Evolutionary conservation across 1,140 invertebrate genomes (phyloP), one percentile per base, ranked within the genome.

Genomic region (Habropoda laboriosa): DNA sequence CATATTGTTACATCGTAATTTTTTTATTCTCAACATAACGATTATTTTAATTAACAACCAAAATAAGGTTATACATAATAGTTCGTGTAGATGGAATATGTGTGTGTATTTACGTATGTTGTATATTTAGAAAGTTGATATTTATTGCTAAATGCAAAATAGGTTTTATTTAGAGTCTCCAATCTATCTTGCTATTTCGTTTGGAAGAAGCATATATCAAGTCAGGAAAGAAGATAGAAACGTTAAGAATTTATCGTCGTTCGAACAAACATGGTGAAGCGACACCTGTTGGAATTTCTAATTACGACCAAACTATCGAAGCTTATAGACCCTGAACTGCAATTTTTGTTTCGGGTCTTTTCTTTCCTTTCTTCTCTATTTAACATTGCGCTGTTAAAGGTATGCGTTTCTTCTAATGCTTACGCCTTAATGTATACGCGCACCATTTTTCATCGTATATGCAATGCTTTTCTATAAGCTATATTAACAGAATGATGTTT

Each of bases 201-300:
- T 13, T 21, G 38, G 4, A 35, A 35, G 18, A 58, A n/a, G 12
- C 3, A 12, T 27, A 7, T n/a, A 10, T 3, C 21, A 8, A 32
- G 2, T 57, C 16, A 60, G 21, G 3, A 3, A n/a, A 1, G 32
- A n/a, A 24, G 12, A 16, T 47, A 32, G 40, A n/a, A 32, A 24
- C 3, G 10, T 40, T 40, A 24, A 8, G 8, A 8, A 72, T 60
- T 72, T 51, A 30, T 61, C n/a, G 4, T 40, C 3, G n/a, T 32
- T n/a, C 4, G 30, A 53, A 21, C n/a, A 21, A 66, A 32, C 8
- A 32, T 4, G 24, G 55, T 8, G 24, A 57, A 35, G 63, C 73
- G 63, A 76, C 63, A 76, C 51, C 73, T 76, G 40, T 76, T 67
- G 73, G 73, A 67, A 76, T 76, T 21, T 47, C n/a, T 21, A 8